Conservation (phyloP, 2,113 vertebrate species). For the Psilopsiagon aurifrons region DNA sequence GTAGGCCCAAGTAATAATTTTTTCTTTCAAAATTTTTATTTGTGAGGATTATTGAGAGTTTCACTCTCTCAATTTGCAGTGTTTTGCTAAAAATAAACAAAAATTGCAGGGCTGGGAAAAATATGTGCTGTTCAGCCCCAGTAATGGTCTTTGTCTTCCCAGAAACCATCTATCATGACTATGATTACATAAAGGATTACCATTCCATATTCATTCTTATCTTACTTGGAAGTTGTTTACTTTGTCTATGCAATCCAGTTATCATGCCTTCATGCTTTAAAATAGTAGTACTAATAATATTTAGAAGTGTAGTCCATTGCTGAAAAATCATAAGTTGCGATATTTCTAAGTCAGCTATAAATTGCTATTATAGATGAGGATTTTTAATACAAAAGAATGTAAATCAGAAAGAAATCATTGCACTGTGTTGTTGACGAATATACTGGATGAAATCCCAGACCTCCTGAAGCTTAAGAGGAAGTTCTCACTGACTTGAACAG, state of each 20-base stretch:
- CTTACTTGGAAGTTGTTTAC: neutral
- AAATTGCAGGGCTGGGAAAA: neutral
- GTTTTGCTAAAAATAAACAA: neutral
- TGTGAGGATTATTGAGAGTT: neutral
- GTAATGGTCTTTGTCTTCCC: neutral
- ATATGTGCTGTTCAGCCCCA: neutral
- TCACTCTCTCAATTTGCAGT: neutral
- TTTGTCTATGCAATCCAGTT: neutral
- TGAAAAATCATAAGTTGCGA: neutral
- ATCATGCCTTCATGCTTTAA: slow-evolving; percentile 4
- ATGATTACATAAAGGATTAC: slow-evolving; percentile 13
- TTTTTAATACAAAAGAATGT: neutral
- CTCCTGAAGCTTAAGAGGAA: neutral
- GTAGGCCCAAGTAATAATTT: neutral
- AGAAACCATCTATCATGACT: neutral
- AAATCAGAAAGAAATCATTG: neutral
- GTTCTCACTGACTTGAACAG: neutral
- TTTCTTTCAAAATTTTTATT: neutral
- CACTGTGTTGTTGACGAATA: neutral
- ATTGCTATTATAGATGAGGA: neutral
- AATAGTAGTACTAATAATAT: neutral
- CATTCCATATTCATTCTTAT: neutral
- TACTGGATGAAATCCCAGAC: neutral
- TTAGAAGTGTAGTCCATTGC: neutral
- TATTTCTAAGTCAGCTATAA: neutral